phyloP scores from a whole-genome alignment of 2,888 invertebrate genomes.

The Drosophila cognata region DNA sequence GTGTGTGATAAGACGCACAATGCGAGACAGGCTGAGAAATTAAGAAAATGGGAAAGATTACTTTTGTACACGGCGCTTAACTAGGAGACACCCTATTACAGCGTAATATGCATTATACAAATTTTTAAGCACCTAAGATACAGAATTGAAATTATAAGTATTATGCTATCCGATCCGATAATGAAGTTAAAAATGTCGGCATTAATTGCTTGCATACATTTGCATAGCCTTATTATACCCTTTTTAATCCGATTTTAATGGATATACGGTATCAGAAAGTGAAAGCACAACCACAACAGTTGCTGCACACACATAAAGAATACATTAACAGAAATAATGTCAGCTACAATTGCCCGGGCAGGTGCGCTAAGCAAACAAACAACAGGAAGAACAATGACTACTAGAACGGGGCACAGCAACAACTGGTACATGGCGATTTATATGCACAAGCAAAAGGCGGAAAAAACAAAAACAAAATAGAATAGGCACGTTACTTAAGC shows the following conservation, averaged over 20 bases:
- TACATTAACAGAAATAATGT: slow-evolving; percentile 41
- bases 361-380: slow-evolving; percentile 58
- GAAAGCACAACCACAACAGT: slow-evolving; percentile 35
- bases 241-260: not conserved
- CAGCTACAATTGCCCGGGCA: slow-evolving; percentile 63
- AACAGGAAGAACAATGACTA: slow-evolving; percentile 30
- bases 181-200: not conserved
- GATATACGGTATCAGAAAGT: slow-evolving; percentile 17
- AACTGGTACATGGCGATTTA: slow-evolving; percentile 24
- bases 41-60: not conserved
- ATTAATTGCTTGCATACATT: not conserved
- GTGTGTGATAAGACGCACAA: slow-evolving; percentile 10
- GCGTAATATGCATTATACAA: not conserved
- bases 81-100: not conserved
- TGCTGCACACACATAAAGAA: slow-evolving; percentile 25
- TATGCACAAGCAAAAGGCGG: slow-evolving; percentile 37
- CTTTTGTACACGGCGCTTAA: too few relatives aligned
- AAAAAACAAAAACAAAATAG: slow-evolving; percentile 30
- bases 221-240: not conserved
- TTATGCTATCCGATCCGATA: not conserved
- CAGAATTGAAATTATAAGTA: not conserved
- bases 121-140: not conserved
- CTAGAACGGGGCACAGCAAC: not conserved
- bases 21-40: slow-evolving; percentile 10
- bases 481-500: slow-evolving; percentile 60